A percentile compares a stretch with the other conserved stretches of the same genome.
These are phyloP conservation scores for Urocitellus parryii DNA, from an alignment of 2,113 vertebrate species.

Conservation along the genomic window DNA sequence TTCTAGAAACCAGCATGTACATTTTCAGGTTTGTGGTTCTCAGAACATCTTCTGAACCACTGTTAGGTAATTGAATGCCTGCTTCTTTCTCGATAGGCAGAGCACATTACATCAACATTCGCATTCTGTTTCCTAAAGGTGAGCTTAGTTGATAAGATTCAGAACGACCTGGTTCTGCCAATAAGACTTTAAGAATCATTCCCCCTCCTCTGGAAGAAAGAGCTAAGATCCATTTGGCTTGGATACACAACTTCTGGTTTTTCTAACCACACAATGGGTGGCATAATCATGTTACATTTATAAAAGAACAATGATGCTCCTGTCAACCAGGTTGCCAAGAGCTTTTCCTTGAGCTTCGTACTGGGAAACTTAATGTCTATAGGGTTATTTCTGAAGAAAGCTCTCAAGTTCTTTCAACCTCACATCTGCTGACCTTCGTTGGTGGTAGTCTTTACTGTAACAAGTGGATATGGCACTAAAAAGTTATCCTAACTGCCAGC, in stretches of 20 bases:
- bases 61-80: background rate
- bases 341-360: background rate
- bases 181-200: background rate
- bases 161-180: background rate
- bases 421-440: background rate
- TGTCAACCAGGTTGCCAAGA: background rate
- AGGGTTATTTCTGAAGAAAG: conserved; percentile 55
- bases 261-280: background rate
- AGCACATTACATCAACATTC: background rate
- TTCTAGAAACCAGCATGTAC: background rate
- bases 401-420: background rate
- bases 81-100: background rate
- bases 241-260: background rate
- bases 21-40: conserved; percentile 2
- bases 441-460: background rate
- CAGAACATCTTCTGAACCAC: background rate
- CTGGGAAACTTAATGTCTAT: background rate
- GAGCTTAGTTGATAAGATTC: conserved; percentile 23
- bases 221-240: background rate
- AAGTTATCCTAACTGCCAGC: background rate
- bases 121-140: background rate
- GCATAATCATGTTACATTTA: background rate
- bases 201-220: background rate
- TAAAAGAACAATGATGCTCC: background rate
- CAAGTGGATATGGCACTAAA: background rate